Conservation (phyloP, 2,888 invertebrate species). For the Drosophila lutescens region DNA sequence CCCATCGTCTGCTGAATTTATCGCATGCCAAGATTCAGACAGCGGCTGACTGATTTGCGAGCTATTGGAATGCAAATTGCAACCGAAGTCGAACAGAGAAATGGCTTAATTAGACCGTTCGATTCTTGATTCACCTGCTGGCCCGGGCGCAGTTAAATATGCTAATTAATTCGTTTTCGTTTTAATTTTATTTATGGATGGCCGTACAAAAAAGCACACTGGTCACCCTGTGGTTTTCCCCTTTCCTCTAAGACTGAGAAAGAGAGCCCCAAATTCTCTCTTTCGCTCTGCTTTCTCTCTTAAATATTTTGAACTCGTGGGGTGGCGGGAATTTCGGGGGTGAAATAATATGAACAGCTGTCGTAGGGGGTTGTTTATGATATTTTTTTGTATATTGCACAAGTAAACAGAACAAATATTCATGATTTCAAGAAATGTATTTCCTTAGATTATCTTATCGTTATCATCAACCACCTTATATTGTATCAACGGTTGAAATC, state of each 20-base stretch:
- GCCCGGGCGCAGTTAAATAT: constrained; percentile 19
- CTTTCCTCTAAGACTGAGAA: neutral
- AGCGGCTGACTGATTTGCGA: constrained; percentile 28
- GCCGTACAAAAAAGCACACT: neutral
- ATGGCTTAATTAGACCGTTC: constrained; percentile 43
- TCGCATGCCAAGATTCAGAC: constrained; percentile 52
- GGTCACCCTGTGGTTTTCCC: constrained; percentile 24
- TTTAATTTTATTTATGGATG: constrained; percentile 7
- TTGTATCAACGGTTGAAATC: too few relatives aligned
- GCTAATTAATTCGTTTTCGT: constrained; percentile 21
- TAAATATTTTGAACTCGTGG: constrained; percentile 6
- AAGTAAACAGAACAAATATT: neutral
- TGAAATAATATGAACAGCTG: constrained; percentile 27
- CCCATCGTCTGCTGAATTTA: constrained; percentile 58
- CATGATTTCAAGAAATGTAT: too few relatives aligned
- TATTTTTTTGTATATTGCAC: neutral
- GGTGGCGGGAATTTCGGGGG: constrained; percentile 11
- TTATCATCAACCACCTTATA: too few relatives aligned
- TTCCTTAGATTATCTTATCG: too few relatives aligned
- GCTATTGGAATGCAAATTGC: constrained; percentile 45
- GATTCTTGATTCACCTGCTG: constrained; percentile 30
- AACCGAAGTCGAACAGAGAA: constrained; percentile 24
- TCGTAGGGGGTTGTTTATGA: constrained; percentile 6
- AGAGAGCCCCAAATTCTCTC: constrained; percentile 17
- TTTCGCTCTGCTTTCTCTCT: constrained; percentile 17